A percentile compares a stretch with the other conserved stretches of the same genome.
Conservation (phyloP, 2,113 vertebrate genomes). For the Cepphus grylle region DNA sequence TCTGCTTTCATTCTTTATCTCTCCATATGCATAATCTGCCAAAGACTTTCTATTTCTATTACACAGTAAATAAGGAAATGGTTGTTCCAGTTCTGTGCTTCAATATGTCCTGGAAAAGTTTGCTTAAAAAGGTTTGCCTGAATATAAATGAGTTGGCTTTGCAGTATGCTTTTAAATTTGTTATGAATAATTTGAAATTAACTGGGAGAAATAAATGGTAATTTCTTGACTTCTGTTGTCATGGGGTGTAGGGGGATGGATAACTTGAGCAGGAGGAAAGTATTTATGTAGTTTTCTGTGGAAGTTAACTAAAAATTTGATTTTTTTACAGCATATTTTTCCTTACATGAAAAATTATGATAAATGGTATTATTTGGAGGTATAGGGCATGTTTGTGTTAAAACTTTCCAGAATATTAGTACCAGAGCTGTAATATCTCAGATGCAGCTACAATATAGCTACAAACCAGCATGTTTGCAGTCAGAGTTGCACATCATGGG, state of each 20-base stretch:
- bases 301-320: background rate
- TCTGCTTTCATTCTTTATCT: background rate
- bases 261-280: background rate
- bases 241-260: background rate
- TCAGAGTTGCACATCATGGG: background rate
- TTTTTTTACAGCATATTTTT: background rate
- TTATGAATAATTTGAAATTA: background rate
- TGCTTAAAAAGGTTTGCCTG: background rate
- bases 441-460: background rate
- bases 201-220: background rate
- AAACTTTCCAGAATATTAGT: background rate
- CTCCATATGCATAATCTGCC: background rate
- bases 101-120: slow-evolving; percentile 1
- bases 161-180: background rate
- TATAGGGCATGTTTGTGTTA: background rate
- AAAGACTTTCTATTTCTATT: background rate
- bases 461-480: background rate
- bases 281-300: background rate
- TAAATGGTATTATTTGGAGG: background rate
- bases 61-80: background rate
- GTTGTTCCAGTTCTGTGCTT: background rate
- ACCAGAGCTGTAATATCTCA: background rate
- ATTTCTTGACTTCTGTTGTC: background rate
- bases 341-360: background rate
- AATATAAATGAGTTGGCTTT: background rate